Evolutionary conservation across 2,888 invertebrate species (phyloP).

Genomic region (Andrena minutula): DNA sequence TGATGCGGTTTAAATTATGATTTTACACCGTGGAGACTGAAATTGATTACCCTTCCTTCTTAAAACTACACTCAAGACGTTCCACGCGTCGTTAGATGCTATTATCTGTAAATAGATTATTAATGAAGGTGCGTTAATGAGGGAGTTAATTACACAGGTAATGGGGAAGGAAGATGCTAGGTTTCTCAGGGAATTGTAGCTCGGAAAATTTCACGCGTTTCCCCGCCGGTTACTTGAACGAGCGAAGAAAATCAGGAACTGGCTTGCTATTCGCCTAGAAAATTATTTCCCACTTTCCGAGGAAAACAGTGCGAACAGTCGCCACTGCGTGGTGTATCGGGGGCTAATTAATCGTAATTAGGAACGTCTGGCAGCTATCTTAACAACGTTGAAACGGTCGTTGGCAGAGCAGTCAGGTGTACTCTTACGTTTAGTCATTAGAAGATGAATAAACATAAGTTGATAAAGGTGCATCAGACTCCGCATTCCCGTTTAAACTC

Average conservation of each 20-base stretch:
- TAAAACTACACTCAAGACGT: neutral
- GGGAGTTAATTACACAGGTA: neutral
- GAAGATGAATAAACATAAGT: neutral
- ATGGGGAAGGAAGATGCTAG: neutral
- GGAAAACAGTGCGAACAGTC: neutral
- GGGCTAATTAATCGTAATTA: slow-evolving; percentile 36
- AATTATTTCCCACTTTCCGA: slow-evolving; percentile 15
- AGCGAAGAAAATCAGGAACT: slow-evolving; percentile 43
- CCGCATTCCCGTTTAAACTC: neutral
- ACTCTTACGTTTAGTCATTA: neutral
- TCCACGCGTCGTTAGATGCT: neutral
- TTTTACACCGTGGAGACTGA: neutral
- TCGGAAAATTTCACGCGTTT: slow-evolving; percentile 42
- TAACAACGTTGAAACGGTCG: neutral
- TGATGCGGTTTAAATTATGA: neutral
- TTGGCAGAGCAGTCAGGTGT: neutral
- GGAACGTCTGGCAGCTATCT: neutral
- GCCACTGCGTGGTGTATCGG: neutral
- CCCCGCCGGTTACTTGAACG: neutral
- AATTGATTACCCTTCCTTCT: slow-evolving; percentile 3
- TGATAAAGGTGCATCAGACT: neutral
- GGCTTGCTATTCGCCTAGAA: slow-evolving; percentile 1
- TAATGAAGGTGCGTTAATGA: slow-evolving; percentile 19
- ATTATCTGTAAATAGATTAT: slow-evolving; percentile 3
- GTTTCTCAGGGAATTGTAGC: slow-evolving; percentile 34